phyloP scores from a whole-genome alignment of 2,797 vertebrate genomes.

The Mycteria americana region DNA sequence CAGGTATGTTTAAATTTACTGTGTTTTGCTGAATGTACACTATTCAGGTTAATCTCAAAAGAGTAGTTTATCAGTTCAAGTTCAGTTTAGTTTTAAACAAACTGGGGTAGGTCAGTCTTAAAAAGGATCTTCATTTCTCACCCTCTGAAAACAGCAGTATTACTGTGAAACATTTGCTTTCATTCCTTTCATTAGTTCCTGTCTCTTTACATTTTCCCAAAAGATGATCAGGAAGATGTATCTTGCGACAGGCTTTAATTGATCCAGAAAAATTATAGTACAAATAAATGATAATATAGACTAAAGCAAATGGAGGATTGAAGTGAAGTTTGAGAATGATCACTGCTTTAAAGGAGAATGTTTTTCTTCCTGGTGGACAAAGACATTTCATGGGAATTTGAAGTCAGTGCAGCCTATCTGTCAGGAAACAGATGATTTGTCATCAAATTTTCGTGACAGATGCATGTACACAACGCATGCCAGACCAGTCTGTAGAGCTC shows the following conservation, averaged over 20 bases:
- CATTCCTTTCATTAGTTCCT: conserved; percentile 34
- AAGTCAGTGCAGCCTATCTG: conserved; percentile 56
- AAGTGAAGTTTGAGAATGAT: conserved; percentile 6
- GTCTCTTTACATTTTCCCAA: conserved; percentile 48
- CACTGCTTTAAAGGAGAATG: conserved; percentile 28
- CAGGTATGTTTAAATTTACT: conserved; percentile 86
- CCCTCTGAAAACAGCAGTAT: conserved; percentile 42
- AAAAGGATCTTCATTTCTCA: conserved; percentile 63
- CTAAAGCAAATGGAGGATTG: conserved; percentile 1
- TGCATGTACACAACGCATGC: conserved; percentile 57
- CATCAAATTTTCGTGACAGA: conserved; percentile 50
- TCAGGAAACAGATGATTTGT: conserved; percentile 69
- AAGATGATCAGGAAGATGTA: conserved; percentile 58
- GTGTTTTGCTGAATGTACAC: conserved; percentile 68
- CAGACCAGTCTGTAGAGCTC: conserved; percentile 32
- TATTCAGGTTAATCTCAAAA: conserved; percentile 72
- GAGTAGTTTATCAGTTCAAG: conserved; percentile 72
- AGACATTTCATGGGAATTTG: conserved; percentile 55
- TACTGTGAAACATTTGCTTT: conserved; percentile 47
- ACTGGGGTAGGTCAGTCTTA: conserved; percentile 68
- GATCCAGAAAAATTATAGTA: not conserved
- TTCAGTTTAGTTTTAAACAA: conserved; percentile 75
- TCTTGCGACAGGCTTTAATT: conserved; percentile 49
- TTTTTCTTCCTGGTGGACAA: conserved; percentile 57
- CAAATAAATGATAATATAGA: conserved; percentile 47